A percentile compares a stretch with the other conserved stretches of the same genome.
phyloP scores from a whole-genome alignment of 1,140 invertebrate species.

The Tachypleus tridentatus region DNA sequence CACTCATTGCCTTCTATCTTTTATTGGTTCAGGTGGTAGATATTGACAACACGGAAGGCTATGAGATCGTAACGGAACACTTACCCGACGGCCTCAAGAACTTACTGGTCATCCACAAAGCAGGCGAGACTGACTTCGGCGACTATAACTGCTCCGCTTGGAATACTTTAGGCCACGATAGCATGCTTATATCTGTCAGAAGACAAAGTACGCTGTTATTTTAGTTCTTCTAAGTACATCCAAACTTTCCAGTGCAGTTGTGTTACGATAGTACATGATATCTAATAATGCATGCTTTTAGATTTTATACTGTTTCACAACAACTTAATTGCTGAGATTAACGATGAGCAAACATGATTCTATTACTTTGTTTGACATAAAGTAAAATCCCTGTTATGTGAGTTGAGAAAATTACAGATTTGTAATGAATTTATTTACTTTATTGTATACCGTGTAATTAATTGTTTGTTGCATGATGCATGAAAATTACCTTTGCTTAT shows the following conservation, averaged over 20 bases:
- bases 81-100: conserved; percentile 50
- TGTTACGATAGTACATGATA: no score
- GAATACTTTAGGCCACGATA: conserved; percentile 77
- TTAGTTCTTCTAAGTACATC: background rate
- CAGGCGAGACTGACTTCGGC: conserved; percentile 72
- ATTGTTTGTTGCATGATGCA: no score
- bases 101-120: conserved; percentile 68
- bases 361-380: no score
- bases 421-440: no score
- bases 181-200: conserved; percentile 64
- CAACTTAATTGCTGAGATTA: no score
- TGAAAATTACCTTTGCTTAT: no score
- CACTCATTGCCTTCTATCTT: background rate
- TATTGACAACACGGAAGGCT: conserved; percentile 27
- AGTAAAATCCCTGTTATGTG: no score
- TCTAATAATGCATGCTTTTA: no score
- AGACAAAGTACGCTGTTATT: conserved; percentile 69
- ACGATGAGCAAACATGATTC: no score
- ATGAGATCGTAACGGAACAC: conserved; percentile 40
- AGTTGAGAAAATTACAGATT: no score
- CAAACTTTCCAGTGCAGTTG: background rate
- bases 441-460: no score
- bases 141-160: conserved; percentile 86
- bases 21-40: conserved; percentile 16
- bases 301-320: no score